Evolutionary conservation across 2,797 vertebrate species (phyloP).

Genomic region (Cuculus canorus): DNA sequence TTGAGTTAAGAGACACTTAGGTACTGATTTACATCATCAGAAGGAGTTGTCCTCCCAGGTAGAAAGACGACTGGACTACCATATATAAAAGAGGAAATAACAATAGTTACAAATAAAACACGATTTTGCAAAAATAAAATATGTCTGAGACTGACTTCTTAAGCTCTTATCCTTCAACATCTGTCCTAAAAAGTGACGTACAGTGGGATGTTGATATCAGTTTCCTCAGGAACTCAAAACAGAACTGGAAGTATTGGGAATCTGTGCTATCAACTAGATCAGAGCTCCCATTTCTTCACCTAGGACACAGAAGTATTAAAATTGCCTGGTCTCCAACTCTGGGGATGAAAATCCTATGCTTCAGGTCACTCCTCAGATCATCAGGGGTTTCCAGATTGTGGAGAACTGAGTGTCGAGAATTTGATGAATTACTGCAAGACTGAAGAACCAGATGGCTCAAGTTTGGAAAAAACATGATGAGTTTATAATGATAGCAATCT

Average conservation of each 20-base stretch:
- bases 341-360: not conserved
- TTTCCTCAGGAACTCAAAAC: not conserved
- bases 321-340: not conserved
- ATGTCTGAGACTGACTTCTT: not conserved
- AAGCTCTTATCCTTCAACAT: not conserved
- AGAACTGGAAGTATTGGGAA: not conserved
- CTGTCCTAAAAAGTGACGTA: not conserved
- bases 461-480: not conserved
- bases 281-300: not conserved
- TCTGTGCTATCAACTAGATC: not conserved
- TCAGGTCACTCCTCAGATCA: not conserved
- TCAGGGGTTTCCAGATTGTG: not conserved
- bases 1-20: not conserved
- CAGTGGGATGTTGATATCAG: not conserved
- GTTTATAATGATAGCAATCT: not conserved
- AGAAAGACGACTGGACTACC: not conserved
- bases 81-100: not conserved
- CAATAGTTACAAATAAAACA: not conserved
- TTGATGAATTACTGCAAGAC: not conserved
- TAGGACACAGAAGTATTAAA: not conserved
- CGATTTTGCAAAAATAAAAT: not conserved
- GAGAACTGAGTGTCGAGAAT: not conserved
- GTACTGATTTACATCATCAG: not conserved
- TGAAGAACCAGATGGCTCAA: not conserved
- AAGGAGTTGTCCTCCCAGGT: not conserved